A percentile compares a stretch with the other conserved stretches of the same genome.
Conservation (phyloP, 2,113 vertebrate species). For the Cavia porcellus region DNA sequence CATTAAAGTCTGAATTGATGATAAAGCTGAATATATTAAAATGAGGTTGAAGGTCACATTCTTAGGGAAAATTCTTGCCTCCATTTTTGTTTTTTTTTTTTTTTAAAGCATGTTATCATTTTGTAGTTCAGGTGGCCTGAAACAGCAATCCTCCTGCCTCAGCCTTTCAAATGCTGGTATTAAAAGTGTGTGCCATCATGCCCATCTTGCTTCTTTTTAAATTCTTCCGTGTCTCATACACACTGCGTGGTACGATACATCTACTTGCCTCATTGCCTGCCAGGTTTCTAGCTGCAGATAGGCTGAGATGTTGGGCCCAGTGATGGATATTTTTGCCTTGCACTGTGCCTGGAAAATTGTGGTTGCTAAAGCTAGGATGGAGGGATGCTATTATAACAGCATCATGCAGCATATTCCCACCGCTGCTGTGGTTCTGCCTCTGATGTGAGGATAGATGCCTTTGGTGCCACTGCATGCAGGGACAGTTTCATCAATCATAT, state of each 20-base stretch:
- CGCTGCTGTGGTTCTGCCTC: background rate
- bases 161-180: background rate
- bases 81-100: background rate
- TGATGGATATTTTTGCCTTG: background rate
- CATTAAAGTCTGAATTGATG: slow-evolving; percentile 26
- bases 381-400: background rate
- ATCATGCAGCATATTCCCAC: background rate
- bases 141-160: background rate
- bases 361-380: background rate
- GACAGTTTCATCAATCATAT: background rate
- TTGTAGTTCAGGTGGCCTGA: background rate
- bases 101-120: background rate
- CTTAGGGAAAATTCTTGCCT: background rate
- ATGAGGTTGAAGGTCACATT: background rate
- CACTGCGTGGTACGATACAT: no score
- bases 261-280: background rate
- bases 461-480: background rate
- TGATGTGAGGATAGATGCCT: background rate
- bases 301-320: background rate
- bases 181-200: background rate
- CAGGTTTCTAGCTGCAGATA: background rate
- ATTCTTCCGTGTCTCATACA: background rate
- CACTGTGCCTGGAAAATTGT: background rate
- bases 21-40: slow-evolving; percentile 45
- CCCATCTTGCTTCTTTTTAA: background rate